Evolutionary conservation across 1,140 invertebrate species (phyloP).

Genomic region (Scylla paramamosain): DNA sequence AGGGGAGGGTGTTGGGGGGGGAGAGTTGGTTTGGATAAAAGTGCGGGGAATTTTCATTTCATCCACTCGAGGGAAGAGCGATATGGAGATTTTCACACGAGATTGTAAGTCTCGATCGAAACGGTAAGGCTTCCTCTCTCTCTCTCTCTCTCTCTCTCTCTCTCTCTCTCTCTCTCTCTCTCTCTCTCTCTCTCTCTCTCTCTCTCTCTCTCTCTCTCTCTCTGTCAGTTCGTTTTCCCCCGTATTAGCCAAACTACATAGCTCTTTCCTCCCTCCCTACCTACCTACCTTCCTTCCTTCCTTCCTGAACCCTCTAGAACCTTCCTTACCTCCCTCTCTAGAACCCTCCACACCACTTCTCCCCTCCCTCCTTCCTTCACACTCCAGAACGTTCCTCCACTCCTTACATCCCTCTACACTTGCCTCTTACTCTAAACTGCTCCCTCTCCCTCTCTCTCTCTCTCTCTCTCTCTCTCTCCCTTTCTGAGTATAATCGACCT

Average conservation of each 20-base stretch:
- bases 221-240: not conserved
- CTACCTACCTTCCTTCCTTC: not conserved
- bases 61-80: no score
- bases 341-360: not conserved
- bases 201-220: not conserved
- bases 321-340: not conserved
- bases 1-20: not conserved
- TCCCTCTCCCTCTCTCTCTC: not conserved
- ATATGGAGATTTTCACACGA: no score
- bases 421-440: not conserved
- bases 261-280: not conserved
- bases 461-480: not conserved
- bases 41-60: no score
- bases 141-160: no score
- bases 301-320: not conserved
- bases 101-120: no score
- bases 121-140: no score
- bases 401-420: not conserved
- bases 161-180: no score
- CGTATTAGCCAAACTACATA: not conserved
- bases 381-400: no score
- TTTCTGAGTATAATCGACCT: no score
- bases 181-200: not conserved
- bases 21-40: not conserved
- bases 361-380: not conserved